These are phyloP conservation scores for Oplegnathus fasciatus DNA, from an alignment of 2,113 vertebrate genomes.

Conservation along the genomic window DNA sequence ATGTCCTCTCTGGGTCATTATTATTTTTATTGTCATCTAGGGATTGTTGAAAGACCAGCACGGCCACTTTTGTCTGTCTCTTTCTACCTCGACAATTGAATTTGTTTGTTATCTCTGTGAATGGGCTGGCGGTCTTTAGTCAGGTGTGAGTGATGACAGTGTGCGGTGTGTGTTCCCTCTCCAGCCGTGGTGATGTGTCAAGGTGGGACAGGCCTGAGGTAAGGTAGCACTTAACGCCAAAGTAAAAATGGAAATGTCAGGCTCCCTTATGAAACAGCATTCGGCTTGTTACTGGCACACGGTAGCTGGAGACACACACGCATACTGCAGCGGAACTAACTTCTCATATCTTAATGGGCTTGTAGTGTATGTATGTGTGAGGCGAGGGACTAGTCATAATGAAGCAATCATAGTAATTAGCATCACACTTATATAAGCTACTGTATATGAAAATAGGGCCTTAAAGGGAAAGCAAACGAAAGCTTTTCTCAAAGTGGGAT, in stretches of 20 bases:
- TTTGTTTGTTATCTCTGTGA: conserved; percentile 20
- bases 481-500: no score
- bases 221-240: conserved; percentile 52
- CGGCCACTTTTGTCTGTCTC: not conserved
- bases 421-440: conserved; percentile 9
- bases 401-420: conserved; percentile 5
- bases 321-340: not conserved
- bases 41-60: conserved; percentile 9
- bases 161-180: not conserved
- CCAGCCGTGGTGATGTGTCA: conserved; percentile 13
- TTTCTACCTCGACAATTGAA: not conserved
- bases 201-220: conserved; percentile 39
- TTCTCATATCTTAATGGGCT: conserved; percentile 33
- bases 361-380: conserved; percentile 19
- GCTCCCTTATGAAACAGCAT: conserved; percentile 18
- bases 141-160: conserved; percentile 24
- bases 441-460: not conserved
- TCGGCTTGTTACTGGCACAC: conserved; percentile 41
- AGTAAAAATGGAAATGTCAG: conserved; percentile 69
- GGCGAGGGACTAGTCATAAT: conserved; percentile 8
- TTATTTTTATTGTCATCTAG: conserved; percentile 14
- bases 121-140: not conserved
- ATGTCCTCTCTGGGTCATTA: conserved; percentile 16
- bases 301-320: not conserved
- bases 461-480: no score